Conservation (phyloP, 2,888 invertebrate genomes). For the Phalera bucephala region DNA sequence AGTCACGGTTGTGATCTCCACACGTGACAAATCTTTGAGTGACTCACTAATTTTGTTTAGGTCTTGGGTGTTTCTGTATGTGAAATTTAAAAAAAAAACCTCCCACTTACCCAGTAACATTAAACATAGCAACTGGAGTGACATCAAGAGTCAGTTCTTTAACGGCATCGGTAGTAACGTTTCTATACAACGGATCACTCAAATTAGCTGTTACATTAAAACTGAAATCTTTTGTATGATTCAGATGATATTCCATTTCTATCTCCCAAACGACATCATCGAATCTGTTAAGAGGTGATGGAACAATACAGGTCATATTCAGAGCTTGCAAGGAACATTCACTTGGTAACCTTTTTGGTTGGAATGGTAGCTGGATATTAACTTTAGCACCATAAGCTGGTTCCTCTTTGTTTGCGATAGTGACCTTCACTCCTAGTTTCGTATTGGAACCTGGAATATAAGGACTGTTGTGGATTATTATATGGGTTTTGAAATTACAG, state of each 20-base stretch:
- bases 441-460: slow-evolving; percentile 59
- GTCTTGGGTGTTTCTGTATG: no score
- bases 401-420: slow-evolving; percentile 57
- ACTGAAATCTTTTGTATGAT: slow-evolving; percentile 33
- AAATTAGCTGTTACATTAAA: slow-evolving; percentile 46
- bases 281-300: slow-evolving; percentile 54
- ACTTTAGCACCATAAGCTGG: slow-evolving; percentile 69
- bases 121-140: slow-evolving; percentile 48
- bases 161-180: slow-evolving; percentile 40
- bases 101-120: slow-evolving; percentile 60
- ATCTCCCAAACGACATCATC: slow-evolving; percentile 54
- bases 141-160: slow-evolving; percentile 44
- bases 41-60: no score
- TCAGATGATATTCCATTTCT: slow-evolving; percentile 59
- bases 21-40: no score
- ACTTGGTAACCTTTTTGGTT: slow-evolving; percentile 58
- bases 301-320: slow-evolving; percentile 55
- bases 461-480: slow-evolving; percentile 38
- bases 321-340: slow-evolving; percentile 53
- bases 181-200: slow-evolving; percentile 51
- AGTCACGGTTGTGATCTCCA: no score
- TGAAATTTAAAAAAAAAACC: no score
- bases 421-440: slow-evolving; percentile 56
- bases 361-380: slow-evolving; percentile 49
- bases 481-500: slow-evolving; percentile 1